Evolutionary conservation across 2,888 invertebrate genomes (phyloP), one percentile per base, ranked within the genome.

Genomic region (Ennomos quercinarius): DNA sequence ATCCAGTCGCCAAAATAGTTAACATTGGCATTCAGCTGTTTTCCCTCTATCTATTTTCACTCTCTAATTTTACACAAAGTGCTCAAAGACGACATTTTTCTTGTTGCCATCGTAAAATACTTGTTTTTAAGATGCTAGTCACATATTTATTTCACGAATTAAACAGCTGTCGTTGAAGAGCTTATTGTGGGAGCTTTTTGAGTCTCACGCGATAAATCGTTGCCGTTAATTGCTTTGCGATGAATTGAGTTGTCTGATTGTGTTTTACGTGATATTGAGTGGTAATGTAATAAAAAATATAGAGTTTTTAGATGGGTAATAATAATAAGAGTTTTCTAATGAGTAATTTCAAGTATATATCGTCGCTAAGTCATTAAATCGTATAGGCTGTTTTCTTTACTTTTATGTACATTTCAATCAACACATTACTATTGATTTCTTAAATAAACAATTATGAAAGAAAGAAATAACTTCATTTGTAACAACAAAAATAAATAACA

Each of bases 11-110:
- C 70, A 71, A 84, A 86, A 89, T 88, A 86, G 77, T 81, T 88
- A 87, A 87, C 87, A 89, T 89, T 89, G 88, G 88, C 87, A 89
- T 91, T 89, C 87, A 86, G 77, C 82, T 81, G 83, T 84, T 84
- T 6, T 83, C 77, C 80, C 84, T 81, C 80, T 76, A 74, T 89
- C 84, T 87, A 89, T 89, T 89, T 89, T 80, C 77, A 78, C 78
- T 80, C 72, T 77, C 82, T 79, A 82, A 84, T 86, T 84, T 82
- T 86, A 87, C 78, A 75, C 65, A 64, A 76, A 54, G 76, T 78
- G 78, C 73, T 77, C 73, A 72, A 76, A 80, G 74, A 74, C 81
- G 80, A 83, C 86, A 85, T 81, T 83, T 84, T 80, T 78, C 76
- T 67, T 68, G 71, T 73, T 69, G 66, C 9, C 12, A 72, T 77